Evolutionary conservation across 2,113 vertebrate species (phyloP).

Genomic region (Pao palembangensis): DNA sequence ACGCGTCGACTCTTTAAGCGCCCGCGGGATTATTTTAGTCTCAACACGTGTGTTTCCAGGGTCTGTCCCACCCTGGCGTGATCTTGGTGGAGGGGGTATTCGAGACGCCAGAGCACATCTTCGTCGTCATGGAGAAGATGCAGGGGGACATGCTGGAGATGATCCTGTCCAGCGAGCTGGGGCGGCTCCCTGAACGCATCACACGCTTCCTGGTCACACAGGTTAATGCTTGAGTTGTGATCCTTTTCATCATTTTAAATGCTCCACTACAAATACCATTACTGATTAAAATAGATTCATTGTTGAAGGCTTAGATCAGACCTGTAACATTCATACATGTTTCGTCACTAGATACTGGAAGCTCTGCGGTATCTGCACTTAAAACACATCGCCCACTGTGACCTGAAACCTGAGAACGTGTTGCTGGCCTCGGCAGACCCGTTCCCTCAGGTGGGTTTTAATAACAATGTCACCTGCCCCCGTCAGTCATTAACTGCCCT

Average conservation of each 20-base stretch:
- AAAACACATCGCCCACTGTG: constrained; percentile 76
- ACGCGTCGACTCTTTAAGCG: accelerated
- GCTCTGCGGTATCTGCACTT: constrained; percentile 75
- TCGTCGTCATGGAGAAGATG: constrained; percentile 78
- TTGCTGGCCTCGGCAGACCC: constrained; percentile 71
- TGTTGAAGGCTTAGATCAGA: no score
- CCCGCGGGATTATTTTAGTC: no score
- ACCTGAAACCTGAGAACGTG: constrained; percentile 78
- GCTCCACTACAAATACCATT: no score
- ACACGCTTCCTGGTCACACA: constrained; percentile 74
- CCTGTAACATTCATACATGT: no score
- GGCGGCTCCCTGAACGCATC: constrained; percentile 75
- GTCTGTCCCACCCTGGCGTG: constrained; percentile 69
- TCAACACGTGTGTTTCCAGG: constrained; percentile 38
- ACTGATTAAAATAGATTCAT: no score
- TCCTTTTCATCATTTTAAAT: no score
- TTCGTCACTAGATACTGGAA: constrained; percentile 65
- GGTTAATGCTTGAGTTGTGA: constrained; percentile 36
- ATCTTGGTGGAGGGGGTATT: constrained; percentile 73
- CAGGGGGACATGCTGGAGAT: constrained; percentile 81
- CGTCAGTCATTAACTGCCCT: neutral
- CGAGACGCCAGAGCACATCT: constrained; percentile 66
- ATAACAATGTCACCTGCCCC: neutral
- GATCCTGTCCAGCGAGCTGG: constrained; percentile 75
- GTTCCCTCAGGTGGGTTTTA: constrained; percentile 67